Evolutionary conservation across 2,888 invertebrate genomes (phyloP), one percentile per base, ranked within the genome.

Genomic region (Epirrita christyi): DNA sequence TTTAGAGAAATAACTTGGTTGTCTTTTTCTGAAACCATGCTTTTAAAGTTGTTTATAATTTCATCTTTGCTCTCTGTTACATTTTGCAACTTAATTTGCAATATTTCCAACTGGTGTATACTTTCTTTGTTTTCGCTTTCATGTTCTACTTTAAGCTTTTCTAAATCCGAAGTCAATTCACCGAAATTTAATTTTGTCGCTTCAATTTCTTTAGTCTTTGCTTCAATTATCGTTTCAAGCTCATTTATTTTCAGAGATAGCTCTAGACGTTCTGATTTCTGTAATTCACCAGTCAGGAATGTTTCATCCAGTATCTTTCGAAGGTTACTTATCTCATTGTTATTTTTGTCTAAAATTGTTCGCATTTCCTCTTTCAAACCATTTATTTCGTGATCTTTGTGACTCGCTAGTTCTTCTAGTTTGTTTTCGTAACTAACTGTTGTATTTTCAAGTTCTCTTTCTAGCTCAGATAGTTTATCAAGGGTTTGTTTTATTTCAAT

Each of bases 81-180:
- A 73, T 85, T 84, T 71, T 91, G 85, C 46, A 93, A 61, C 53
- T 85, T 83, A 59, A 93, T 87, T 63, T 88, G 80, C 46, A 89
- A 73, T 63, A 76, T 75, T 8, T 66, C 69, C 13, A 85, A 73
- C 71, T 93, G 86, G 52, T 77, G 70, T 55, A 82, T 80, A 47
- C 84, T 81, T 60, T 92, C 88, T 64, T 88, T 89, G 61, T 83
- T 81, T 58, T 75, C 79, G 38, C 84, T 81, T 72, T 92, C 92
- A 57, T 93, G 80, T 54, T 93, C 88, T 32, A 80, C 76, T 53
- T 92, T 79, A 55, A 75, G 68, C 42, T 73, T 75, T 59, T 81
- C 72, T 41, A 78, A 61, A 15, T 63, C 53, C 64, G 56, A 74
- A 72, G 54, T 51, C 9, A 67, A 54, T 55, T 80, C 69, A 37